These are phyloP conservation scores for Chitala chitala DNA, from an alignment of 2,113 vertebrate genomes.

Conservation along the genomic window DNA sequence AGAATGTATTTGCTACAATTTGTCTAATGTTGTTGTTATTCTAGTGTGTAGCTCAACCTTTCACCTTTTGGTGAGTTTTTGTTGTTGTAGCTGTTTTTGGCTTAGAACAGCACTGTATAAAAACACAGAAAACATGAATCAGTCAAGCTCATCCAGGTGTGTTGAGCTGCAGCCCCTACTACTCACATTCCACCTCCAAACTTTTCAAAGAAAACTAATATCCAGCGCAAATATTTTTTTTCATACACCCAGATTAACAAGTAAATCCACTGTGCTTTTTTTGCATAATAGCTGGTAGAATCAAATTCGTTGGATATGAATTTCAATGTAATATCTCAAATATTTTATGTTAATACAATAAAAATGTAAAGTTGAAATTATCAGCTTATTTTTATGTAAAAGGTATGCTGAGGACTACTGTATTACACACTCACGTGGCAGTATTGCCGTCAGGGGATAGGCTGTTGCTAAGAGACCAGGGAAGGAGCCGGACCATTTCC, in stretches of 20 bases:
- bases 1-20: too few relatives aligned
- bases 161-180: constrained; percentile 8
- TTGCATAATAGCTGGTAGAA: constrained; percentile 59
- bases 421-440: constrained; percentile 73
- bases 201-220: constrained; percentile 61
- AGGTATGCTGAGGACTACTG: constrained; percentile 76
- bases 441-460: constrained; percentile 68
- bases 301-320: constrained; percentile 68
- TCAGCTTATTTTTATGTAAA: constrained; percentile 70
- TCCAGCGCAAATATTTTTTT: constrained; percentile 62
- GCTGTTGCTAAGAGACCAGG: constrained; percentile 95
- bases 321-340: constrained; percentile 61
- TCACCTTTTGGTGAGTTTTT: background rate
- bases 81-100: background rate
- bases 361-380: constrained; percentile 79
- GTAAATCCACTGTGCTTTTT: constrained; percentile 56
- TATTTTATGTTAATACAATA: constrained; percentile 76
- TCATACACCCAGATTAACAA: constrained; percentile 61
- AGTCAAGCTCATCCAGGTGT: constrained; percentile 38
- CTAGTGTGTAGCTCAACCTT: too few relatives aligned
- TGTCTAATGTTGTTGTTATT: too few relatives aligned
- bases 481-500: constrained; percentile 82
- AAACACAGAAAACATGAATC: constrained; percentile 41
- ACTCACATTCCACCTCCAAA: constrained; percentile 34
- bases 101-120: constrained; percentile 35